Base-by-base conservation (phyloP, 2,888 invertebrate genomes). In the Saturnia japonica region DNA sequence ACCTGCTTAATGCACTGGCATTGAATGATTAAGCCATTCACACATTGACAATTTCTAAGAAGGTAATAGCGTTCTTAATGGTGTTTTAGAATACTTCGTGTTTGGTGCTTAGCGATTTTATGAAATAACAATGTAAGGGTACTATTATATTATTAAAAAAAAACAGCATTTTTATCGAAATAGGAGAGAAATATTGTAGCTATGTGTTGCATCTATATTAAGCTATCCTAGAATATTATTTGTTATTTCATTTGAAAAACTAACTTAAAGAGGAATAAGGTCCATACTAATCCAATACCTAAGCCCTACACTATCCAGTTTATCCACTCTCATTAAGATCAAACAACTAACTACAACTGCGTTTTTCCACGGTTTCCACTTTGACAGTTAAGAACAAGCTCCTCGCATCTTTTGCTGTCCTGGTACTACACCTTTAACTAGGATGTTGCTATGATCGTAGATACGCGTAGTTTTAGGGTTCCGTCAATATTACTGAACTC, bases 261-360 rank as follows among this genome's bases (percentile, higher is more conserved):
- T 22, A 11, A 45, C 43, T 70, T 25, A 42, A 22, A n/a, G 22
- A 64, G 71, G 45, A 68, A 77, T 62, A 81, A 71, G 81, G 79
- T 92, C 93, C 87, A 83, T 68, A 77, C 68, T 73, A 83, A 73
- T 74, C 83, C 73, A 76, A 75, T 79, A 75, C 66, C 43, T 71
- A 74, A 82, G 88, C 88, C 89, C 90, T 90, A 83, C 80, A 79
- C 79, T 83, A 86, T 89, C 93, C 91, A 90, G 93, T 93, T 93
- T 93, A 91, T 93, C 93, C 92, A 93, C 91, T 92, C 92, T 93
- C 93, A 93, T 93, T 94, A 93, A 91, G 91, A 91, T 89, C 84
- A n/a, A 64, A 88, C 85, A 81, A 85, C 85, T 85, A 84, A n/a
- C n/a, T n/a, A n/a, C 86, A 77, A 82, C 81, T 86, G 87, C 87